These are phyloP conservation scores for Odontothrips loti DNA, from an alignment of 2,888 invertebrate species.

Conservation along the genomic window DNA sequence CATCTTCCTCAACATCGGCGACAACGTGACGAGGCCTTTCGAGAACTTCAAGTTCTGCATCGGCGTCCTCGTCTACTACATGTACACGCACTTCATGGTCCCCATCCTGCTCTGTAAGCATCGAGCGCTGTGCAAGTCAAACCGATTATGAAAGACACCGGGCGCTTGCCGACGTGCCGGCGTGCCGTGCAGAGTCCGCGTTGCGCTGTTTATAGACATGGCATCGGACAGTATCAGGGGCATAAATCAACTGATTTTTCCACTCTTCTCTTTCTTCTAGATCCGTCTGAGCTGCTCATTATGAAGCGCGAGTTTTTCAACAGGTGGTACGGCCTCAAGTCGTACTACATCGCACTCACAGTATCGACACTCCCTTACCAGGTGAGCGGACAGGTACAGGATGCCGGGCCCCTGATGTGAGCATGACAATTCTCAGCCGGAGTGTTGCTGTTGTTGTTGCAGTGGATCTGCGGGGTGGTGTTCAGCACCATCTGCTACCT, in stretches of 20 bases:
- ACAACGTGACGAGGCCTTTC: conserved; percentile 54
- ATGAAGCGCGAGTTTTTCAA: conserved; percentile 62
- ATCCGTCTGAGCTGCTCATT: conserved; percentile 58
- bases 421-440: no score
- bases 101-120: conserved; percentile 59
- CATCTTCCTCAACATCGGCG: conserved; percentile 56
- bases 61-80: conserved; percentile 57
- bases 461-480: conserved; percentile 51
- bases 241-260: no score
- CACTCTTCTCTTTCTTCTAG: conserved; percentile 44
- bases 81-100: conserved; percentile 61
- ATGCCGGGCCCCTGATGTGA: no score
- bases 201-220: no score
- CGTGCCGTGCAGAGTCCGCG: no score
- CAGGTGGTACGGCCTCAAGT: conserved; percentile 62
- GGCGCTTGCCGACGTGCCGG: no score
- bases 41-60: conserved; percentile 60
- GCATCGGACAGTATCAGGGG: no score
- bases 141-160: no score
- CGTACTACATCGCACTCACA: conserved; percentile 57
- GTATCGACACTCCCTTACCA: conserved; percentile 54
- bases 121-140: not conserved
- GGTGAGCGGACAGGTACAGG: conserved; percentile 45
- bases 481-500: conserved; percentile 54
- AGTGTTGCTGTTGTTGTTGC: no score